Evolutionary conservation across 2,888 invertebrate genomes (phyloP), one percentile per base, ranked within the genome.

Genomic region (Leptura quadrifasciata): DNA sequence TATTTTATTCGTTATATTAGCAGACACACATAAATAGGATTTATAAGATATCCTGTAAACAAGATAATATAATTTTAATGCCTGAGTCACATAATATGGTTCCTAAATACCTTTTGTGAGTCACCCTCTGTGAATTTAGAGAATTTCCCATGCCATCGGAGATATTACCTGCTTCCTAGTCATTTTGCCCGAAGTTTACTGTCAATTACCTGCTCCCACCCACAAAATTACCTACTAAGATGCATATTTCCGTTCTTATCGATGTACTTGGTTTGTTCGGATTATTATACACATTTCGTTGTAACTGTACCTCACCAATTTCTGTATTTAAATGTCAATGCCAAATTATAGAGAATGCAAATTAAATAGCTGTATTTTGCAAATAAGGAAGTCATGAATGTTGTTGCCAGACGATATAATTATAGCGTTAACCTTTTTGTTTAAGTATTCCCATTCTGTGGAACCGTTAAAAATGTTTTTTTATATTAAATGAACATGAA

Each of bases 341-440:
- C 72, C 72, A 72, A 61, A 72, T 71, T 71, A 71, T 47, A 21
- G 39, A 52, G 54, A 63, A 64, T 27, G 31, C 63, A 61, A 71
- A 55, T 55, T 67, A 67, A 21, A 35, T 20, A 39, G 31, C 47
- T 63, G 55, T 61, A 55, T 52, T 72, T 72, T 47, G 63, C 63
- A 54, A 72, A 72, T 54, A 72, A 72, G 63, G 72, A 72, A 63
- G 52, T 72, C 67, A 20, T 20, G 35, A 47, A 60, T 60, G 52
- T 60, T 31, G 31, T 35, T 35, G 35, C 3, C 35, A 63, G 39
- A 63, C 39, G 12, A 6, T 35, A 63, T 63, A 35, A 63, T 63
- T 39, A 63, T 20, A 52, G 31, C 52, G 21, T 65, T n/a, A 24
- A 65, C 65, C 27, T 24, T 65, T 54, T 52, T 3, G n/a, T 27